These are phyloP conservation scores for Seison nebaliae DNA, from an alignment of 1,140 invertebrate genomes.

Conservation along the genomic window DNA sequence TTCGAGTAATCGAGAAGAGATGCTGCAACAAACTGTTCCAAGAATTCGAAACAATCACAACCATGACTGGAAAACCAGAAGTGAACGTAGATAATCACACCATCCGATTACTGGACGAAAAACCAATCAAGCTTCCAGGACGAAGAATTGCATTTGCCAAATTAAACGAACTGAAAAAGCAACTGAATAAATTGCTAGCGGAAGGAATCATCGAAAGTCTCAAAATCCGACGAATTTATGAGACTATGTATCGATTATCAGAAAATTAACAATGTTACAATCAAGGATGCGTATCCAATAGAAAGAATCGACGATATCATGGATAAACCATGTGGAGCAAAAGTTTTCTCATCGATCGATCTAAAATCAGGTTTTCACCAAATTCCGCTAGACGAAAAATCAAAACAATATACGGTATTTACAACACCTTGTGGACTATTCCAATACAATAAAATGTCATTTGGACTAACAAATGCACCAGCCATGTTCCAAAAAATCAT, in stretches of 20 bases:
- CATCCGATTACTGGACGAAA: no score
- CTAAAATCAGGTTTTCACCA: slow-evolving; percentile 19
- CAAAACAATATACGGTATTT: slow-evolving; percentile 15
- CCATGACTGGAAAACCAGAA: no score
- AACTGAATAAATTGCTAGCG: slow-evolving; percentile 8
- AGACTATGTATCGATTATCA: slow-evolving; percentile 15
- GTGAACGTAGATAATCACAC: no score
- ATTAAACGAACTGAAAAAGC: no score
- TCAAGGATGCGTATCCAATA: slow-evolving; percentile 15
- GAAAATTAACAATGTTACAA: slow-evolving; percentile 12
- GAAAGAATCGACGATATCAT: slow-evolving; percentile 18
- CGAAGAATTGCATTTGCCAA: no score
- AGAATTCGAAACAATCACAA: no score
- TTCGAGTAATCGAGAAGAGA: no score
- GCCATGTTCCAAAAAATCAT: slow-evolving; percentile 32
- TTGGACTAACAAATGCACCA: slow-evolving; percentile 30
- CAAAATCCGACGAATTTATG: slow-evolving; percentile 13
- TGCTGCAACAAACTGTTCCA: no score
- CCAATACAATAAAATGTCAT: slow-evolving; percentile 14
- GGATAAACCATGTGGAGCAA: slow-evolving; percentile 16
- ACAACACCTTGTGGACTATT: slow-evolving; percentile 19
- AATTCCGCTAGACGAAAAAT: slow-evolving; percentile 17
- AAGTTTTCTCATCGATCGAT: slow-evolving; percentile 19
- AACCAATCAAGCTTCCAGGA: no score
- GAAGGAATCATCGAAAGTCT: slow-evolving; percentile 15